Evolutionary conservation across 2,888 invertebrate genomes (phyloP).

Genomic region (Rhagonycha lutea): DNA sequence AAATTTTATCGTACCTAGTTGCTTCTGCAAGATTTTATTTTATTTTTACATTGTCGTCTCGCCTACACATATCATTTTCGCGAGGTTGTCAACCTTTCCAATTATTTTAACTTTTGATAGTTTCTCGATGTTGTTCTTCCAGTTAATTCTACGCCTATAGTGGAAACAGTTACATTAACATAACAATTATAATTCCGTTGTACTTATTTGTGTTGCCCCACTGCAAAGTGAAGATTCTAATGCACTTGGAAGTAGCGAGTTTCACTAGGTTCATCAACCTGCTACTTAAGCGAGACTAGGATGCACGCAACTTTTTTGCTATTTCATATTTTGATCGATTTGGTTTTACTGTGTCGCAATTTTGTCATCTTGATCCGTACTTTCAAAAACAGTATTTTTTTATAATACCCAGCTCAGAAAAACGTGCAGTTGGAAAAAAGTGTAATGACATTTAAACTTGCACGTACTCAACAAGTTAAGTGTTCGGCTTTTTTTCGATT

Average conservation of each 20-base stretch:
- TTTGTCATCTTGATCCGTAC: background rate
- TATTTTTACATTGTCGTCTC: background rate
- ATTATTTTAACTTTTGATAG: background rate
- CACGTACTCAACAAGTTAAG: background rate
- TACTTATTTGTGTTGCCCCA: conserved; percentile 16
- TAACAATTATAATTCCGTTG: background rate
- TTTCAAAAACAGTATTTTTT: background rate
- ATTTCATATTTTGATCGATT: background rate
- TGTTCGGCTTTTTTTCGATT: background rate
- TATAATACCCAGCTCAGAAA: background rate
- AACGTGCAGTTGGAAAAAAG: background rate
- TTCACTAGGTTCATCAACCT: conserved; percentile 36
- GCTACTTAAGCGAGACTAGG: conserved; percentile 27
- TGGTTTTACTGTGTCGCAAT: background rate
- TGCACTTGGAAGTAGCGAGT: conserved; percentile 25
- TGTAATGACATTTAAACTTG: background rate
- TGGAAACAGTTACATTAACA: background rate
- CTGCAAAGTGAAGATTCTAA: conserved; percentile 26
- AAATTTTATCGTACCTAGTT: background rate
- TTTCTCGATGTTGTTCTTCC: background rate
- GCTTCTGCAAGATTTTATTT: background rate
- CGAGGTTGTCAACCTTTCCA: background rate
- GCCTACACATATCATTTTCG: background rate
- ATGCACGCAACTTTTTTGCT: conserved; percentile 19
- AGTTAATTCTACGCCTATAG: background rate